A percentile compares a stretch with the other conserved stretches of the same genome.
These are phyloP conservation scores for Hedya salicella DNA, from an alignment of 2,888 invertebrate species.

Conservation along the genomic window DNA sequence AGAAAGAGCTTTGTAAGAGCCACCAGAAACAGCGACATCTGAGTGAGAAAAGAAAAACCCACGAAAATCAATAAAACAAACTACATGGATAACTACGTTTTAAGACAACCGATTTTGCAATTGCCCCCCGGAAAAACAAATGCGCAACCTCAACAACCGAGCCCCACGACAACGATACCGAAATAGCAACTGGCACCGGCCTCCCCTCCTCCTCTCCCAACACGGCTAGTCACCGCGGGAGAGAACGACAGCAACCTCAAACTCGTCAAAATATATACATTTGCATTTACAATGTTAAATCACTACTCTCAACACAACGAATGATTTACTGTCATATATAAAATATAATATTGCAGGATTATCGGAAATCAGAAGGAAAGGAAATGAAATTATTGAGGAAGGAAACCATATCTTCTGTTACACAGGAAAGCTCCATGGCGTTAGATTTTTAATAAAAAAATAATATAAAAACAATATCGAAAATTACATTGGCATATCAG, in stretches of 20 bases:
- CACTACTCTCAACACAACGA: neutral
- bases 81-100: slow-evolving; percentile 10
- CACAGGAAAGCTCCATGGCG: neutral
- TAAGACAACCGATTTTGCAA: slow-evolving; percentile 15
- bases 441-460: slow-evolving; percentile 4
- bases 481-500: neutral
- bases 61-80: slow-evolving; percentile 10
- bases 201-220: slow-evolving; percentile 11
- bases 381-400: neutral
- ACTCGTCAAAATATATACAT: neutral
- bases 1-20: slow-evolving; percentile 2
- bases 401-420: slow-evolving; percentile 1
- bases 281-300: slow-evolving; percentile 1
- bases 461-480: neutral
- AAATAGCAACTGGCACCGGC: slow-evolving; percentile 14
- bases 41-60: neutral
- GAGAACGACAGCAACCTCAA: slow-evolving; percentile 6
- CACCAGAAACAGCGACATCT: neutral
- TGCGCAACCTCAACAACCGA: neutral
- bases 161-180: neutral
- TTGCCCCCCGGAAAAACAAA: neutral
- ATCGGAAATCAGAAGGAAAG: slow-evolving; percentile 11
- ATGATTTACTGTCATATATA: neutral
- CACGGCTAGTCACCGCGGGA: slow-evolving; percentile 12
- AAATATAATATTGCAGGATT: neutral